Conservation (phyloP, 2,113 vertebrate genomes). For the Gobio gobio region DNA sequence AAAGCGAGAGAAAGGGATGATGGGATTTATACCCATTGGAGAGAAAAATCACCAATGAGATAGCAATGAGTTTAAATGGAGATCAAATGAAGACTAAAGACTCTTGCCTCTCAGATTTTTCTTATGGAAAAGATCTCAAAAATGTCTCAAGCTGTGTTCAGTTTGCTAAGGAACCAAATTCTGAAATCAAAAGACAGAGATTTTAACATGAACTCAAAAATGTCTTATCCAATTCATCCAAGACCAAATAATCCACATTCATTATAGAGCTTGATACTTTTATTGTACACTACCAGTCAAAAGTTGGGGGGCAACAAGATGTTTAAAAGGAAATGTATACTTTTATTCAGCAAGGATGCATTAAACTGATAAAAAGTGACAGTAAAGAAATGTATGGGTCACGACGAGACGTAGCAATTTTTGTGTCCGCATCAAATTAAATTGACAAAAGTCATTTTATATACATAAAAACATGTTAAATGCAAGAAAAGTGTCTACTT, state of each 20-base stretch:
- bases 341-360: too few species aligned
- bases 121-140: too few species aligned
- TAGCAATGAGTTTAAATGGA: constrained; percentile 2
- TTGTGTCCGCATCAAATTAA: too few species aligned
- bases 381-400: too few species aligned
- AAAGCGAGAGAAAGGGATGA: not conserved
- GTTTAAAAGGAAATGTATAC: too few species aligned
- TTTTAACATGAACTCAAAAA: not conserved
- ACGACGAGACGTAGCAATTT: too few species aligned
- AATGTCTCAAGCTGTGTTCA: not conserved
- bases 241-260: not conserved
- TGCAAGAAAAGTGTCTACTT: too few species aligned
- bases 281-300: not conserved
- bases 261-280: not conserved
- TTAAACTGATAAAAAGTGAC: too few species aligned
- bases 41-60: constrained; percentile 3
- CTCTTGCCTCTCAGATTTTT: not conserved
- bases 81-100: constrained; percentile 4
- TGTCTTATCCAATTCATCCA: not conserved
- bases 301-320: too few species aligned
- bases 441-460: too few species aligned
- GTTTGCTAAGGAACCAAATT: not conserved
- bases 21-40: constrained; percentile 10
- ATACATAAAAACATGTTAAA: too few species aligned
- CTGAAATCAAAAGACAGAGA: not conserved